A percentile compares a stretch with the other conserved stretches of the same genome.
These are phyloP conservation scores for Muschampia plurimacula DNA, from an alignment of 2,888 invertebrate species.

Conservation along the genomic window DNA sequence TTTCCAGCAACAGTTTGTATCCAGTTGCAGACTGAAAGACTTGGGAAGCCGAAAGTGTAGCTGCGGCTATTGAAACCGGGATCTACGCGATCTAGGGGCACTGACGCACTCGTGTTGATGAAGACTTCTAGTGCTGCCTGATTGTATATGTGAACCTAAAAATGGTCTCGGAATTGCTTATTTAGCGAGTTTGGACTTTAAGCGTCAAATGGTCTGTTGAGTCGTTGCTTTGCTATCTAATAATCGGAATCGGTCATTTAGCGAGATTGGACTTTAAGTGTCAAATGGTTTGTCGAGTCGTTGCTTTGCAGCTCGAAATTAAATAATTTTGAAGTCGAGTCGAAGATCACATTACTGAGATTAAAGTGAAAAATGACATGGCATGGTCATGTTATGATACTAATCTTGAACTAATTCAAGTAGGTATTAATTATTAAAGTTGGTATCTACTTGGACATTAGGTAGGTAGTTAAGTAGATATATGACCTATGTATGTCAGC, in stretches of 20 bases:
- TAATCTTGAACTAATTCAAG: background rate
- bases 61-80: too few relatives aligned
- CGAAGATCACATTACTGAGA: background rate
- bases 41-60: too few relatives aligned
- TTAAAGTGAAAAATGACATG: background rate
- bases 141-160: constrained; percentile 93
- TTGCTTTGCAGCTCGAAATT: background rate
- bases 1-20: too few relatives aligned
- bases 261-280: background rate
- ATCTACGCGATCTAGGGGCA: too few relatives aligned
- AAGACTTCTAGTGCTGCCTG: constrained; percentile 89
- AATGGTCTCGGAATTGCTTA: constrained; percentile 44
- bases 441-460: background rate
- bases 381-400: background rate
- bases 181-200: background rate
- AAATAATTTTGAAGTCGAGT: background rate
- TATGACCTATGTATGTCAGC: too few relatives aligned
- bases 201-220: background rate
- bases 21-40: too few relatives aligned
- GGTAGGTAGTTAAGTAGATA: too few relatives aligned
- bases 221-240: background rate
- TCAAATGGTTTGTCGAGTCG: background rate
- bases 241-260: constrained; percentile 1
- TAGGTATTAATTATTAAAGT: background rate
- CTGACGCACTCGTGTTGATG: constrained; percentile 85